These are phyloP conservation scores for Gryllus bimaculatus DNA, from an alignment of 1,140 invertebrate species.

Conservation along the genomic window DNA sequence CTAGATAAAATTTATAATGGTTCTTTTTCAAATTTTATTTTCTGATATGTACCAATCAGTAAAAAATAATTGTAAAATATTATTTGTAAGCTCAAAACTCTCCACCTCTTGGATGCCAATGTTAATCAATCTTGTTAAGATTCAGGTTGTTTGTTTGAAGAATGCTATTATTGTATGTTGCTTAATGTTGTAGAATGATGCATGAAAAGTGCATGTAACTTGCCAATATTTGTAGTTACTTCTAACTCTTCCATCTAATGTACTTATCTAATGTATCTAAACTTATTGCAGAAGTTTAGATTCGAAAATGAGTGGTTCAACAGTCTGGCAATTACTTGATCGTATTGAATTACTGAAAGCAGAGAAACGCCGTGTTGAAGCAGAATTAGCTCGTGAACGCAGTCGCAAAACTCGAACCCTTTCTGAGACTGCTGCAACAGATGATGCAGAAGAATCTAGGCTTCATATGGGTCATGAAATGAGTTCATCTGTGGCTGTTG, in stretches of 20 bases:
- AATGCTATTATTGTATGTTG: not conserved
- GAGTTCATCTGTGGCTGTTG: constrained; percentile 35
- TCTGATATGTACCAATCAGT: too few relatives aligned
- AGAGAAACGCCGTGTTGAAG: constrained; percentile 34
- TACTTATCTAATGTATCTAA: not conserved
- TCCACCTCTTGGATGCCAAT: too few relatives aligned
- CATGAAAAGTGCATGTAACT: not conserved
- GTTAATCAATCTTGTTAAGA: not conserved
- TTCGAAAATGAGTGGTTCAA: constrained; percentile 11
- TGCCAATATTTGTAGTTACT: not conserved
- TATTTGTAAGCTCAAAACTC: too few relatives aligned
- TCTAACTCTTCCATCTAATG: not conserved
- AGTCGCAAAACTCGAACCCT: constrained; percentile 19
- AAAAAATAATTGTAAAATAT: too few relatives aligned
- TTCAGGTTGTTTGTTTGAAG: not conserved
- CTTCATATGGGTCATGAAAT: constrained; percentile 31
- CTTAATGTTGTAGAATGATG: not conserved
- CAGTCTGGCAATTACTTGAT: constrained; percentile 28
- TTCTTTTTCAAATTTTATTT: too few relatives aligned
- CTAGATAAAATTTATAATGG: too few relatives aligned
- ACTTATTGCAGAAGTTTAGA: not conserved
- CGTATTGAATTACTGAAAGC: constrained; percentile 34
- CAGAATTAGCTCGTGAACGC: constrained; percentile 33
- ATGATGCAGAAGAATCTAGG: not conserved
- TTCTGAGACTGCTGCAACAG: not conserved